These are phyloP conservation scores for Bembecia ichneumoniformis DNA, from an alignment of 2,888 invertebrate genomes.

Conservation along the genomic window DNA sequence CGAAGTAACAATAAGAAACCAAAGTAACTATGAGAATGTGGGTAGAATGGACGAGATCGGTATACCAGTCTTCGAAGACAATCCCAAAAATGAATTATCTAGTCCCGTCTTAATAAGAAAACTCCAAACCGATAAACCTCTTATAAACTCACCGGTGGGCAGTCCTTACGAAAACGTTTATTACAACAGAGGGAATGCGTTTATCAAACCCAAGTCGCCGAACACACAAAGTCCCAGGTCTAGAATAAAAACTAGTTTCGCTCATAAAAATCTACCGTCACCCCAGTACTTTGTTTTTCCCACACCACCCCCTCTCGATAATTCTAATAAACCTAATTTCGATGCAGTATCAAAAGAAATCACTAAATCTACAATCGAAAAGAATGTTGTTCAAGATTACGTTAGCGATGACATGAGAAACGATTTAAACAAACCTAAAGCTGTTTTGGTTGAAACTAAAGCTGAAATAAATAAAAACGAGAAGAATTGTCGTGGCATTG, in stretches of 20 bases:
- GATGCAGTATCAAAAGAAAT: slow-evolving; percentile 7
- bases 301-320: slow-evolving; percentile 48
- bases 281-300: slow-evolving; percentile 67
- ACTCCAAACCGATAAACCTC: slow-evolving; percentile 23
- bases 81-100: slow-evolving; percentile 41
- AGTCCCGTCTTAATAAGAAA: slow-evolving; percentile 60
- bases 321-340: slow-evolving; percentile 35
- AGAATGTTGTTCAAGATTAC: background rate
- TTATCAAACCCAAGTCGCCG: slow-evolving; percentile 55
- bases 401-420: background rate
- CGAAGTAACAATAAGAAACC: slow-evolving; percentile 34
- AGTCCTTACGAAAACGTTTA: slow-evolving; percentile 77
- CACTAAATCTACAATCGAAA: background rate
- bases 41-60: slow-evolving; percentile 64
- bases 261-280: slow-evolving; percentile 60
- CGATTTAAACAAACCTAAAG: background rate
- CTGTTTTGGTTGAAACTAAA: slow-evolving; percentile 1
- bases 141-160: slow-evolving; percentile 30
- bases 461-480: slow-evolving; percentile 7
- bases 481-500: slow-evolving; percentile 41
- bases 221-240: slow-evolving; percentile 72
- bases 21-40: slow-evolving; percentile 44
- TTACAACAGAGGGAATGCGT: slow-evolving; percentile 37
- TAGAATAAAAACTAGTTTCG: slow-evolving; percentile 74
- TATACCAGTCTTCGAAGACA: slow-evolving; percentile 54